Percentiles rank a stretch among this genome's conserved stretches.
phyloP scores from a whole-genome alignment of 1,140 invertebrate genomes.

The Microplitis mediator region DNA sequence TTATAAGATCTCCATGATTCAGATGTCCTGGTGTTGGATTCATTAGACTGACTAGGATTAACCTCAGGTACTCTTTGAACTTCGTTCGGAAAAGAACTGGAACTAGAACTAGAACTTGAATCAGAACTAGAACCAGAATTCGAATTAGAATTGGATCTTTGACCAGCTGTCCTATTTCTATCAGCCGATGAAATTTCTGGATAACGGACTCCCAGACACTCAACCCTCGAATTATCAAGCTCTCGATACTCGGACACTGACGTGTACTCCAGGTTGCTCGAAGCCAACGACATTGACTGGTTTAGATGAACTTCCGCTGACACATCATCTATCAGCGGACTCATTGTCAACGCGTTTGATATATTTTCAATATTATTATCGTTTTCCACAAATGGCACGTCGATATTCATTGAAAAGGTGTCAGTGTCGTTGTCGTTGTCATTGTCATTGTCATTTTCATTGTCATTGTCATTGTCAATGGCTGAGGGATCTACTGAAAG shows the following conservation, averaged over 20 bases:
- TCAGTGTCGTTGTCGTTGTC: too few species aligned
- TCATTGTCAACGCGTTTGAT: background rate
- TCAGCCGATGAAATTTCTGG: too few species aligned
- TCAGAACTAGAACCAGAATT: background rate
- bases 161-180: too few species aligned
- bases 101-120: background rate
- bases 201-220: too few species aligned
- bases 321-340: background rate
- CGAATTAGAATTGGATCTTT: background rate
- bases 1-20: background rate
- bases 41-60: background rate
- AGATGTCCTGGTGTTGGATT: background rate
- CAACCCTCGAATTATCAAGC: too few species aligned
- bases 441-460: too few species aligned
- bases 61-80: slow-evolving; percentile 31
- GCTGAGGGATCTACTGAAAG: background rate
- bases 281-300: too few species aligned
- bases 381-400: slow-evolving; percentile 20
- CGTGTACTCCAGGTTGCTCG: too few species aligned
- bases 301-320: background rate
- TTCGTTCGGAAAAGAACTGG: background rate
- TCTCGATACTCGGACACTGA: too few species aligned
- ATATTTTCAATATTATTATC: background rate
- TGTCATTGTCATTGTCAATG: slow-evolving; percentile 11
- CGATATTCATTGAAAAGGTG: slow-evolving; percentile 7